A percentile compares a stretch with the other conserved stretches of the same genome.
Conservation (phyloP, 2,113 vertebrate genomes). For the Turdus rufiventris region DNA sequence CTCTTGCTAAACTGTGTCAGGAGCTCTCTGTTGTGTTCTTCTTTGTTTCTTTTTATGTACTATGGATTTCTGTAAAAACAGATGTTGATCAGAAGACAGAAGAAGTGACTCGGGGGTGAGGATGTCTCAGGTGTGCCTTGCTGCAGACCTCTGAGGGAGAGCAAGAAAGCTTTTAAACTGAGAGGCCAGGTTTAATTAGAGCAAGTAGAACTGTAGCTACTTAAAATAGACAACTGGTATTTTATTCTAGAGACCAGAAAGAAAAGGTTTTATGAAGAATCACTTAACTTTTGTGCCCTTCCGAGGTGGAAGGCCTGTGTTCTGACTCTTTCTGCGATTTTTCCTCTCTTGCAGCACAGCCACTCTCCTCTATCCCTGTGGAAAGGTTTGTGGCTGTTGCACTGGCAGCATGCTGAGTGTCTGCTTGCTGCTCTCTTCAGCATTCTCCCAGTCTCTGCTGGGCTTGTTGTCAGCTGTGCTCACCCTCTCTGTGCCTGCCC, state of each 20-base stretch:
- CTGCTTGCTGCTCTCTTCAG: background rate
- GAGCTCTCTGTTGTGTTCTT: background rate
- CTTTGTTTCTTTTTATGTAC: background rate
- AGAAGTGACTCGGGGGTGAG: background rate
- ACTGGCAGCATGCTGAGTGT: background rate
- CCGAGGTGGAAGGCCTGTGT: background rate
- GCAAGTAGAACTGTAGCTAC: background rate
- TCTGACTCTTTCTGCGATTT: background rate
- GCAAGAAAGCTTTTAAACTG: background rate
- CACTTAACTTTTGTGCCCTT: background rate
- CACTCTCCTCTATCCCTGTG: background rate
- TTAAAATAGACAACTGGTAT: background rate
- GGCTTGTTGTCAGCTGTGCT: background rate
- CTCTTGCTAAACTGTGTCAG: background rate
- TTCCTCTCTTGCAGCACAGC: background rate
- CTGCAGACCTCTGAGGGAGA: background rate
- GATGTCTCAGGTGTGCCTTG: background rate
- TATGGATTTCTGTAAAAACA: background rate
- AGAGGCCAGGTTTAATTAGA: background rate
- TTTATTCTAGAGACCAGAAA: background rate
- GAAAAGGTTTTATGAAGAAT: background rate
- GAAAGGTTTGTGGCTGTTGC: background rate
- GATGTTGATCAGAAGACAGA: background rate
- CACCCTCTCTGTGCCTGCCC: background rate
- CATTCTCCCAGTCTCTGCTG: background rate